Evolutionary conservation across 2,113 vertebrate species (phyloP), one percentile per base, ranked within the genome.

Genomic region (Eclectus roratus): DNA sequence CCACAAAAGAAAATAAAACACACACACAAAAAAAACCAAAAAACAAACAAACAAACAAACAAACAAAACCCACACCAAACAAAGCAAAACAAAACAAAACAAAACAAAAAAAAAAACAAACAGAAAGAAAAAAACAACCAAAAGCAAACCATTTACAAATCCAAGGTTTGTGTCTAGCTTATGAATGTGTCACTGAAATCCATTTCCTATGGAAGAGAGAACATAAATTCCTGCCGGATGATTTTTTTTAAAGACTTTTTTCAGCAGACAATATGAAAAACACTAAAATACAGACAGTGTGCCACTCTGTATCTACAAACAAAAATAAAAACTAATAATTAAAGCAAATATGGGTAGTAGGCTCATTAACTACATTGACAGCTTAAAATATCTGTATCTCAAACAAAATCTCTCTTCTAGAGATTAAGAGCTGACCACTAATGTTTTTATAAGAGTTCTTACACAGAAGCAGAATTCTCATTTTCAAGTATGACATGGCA

Each of bases 171-270:
- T 61, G n/a, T 89, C 41, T 80, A 52, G 17, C 66, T 95, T 95
- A 94, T 88, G 47, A 95, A 89, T 88, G 96, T 95, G 60, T 87
- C n/a, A 41, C 23, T 63, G 46, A 96, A 93, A 43, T 28, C 24
- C 8, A 53, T 92, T 93, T 96, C 81, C 24, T 25, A 31, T 43
- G 35, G 52, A 89, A 77, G 39, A 72, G 12, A 56, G 33, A 87
- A 68, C 39, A 84, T 68, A 81, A 94, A 94, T 77, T 87, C 27
- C 35, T 85, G 7, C 2, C 86, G 18, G 6, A 6, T 33, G 37
- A 31, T 58, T 47, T 93, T 93, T 93, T 87, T 78, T 17, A 41
- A 87, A 91, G 31, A 53, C 46, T 94, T 89, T 23, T n/a, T n/a
- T 60, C 39, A 61, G 49, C 28, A 94, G 39, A 95, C 20, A 53